Evolutionary conservation across 2,888 invertebrate genomes (phyloP).

Genomic region (Himalopsyche japonica): DNA sequence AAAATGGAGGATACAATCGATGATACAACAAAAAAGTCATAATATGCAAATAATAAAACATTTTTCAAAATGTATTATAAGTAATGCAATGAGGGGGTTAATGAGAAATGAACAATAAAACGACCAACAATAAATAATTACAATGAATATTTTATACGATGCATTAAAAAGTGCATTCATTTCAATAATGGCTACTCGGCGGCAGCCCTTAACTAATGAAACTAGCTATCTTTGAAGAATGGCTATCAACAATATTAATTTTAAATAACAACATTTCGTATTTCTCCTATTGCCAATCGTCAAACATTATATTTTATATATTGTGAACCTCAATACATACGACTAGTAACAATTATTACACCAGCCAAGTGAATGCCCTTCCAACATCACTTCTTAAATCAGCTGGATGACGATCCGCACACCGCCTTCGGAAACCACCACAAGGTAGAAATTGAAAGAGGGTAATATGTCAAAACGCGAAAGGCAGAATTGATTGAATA

Average conservation of each 20-base stretch:
- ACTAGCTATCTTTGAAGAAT: neutral
- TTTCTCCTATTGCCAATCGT: neutral
- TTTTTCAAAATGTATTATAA: neutral
- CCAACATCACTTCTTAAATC: neutral
- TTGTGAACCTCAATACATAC: neutral
- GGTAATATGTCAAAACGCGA: too few relatives aligned
- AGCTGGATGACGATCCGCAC: neutral
- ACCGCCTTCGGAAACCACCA: neutral
- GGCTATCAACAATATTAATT: constrained; percentile 1
- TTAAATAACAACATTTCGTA: neutral
- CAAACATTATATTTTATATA: neutral
- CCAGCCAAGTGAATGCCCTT: neutral
- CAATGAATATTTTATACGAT: neutral
- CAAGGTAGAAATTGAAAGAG: too few relatives aligned
- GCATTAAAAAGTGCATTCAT: neutral
- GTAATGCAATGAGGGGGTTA: neutral
- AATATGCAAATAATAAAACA: neutral
- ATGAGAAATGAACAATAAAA: neutral
- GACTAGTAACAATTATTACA: constrained; percentile 1
- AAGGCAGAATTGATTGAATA: too few relatives aligned
- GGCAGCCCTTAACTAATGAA: neutral
- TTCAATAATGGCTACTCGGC: neutral
- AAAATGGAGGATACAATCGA: neutral
- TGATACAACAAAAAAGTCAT: neutral
- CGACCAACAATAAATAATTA: neutral